Evolutionary conservation across 2,888 invertebrate genomes (phyloP).

Genomic region (Nomada hirtipes): DNA sequence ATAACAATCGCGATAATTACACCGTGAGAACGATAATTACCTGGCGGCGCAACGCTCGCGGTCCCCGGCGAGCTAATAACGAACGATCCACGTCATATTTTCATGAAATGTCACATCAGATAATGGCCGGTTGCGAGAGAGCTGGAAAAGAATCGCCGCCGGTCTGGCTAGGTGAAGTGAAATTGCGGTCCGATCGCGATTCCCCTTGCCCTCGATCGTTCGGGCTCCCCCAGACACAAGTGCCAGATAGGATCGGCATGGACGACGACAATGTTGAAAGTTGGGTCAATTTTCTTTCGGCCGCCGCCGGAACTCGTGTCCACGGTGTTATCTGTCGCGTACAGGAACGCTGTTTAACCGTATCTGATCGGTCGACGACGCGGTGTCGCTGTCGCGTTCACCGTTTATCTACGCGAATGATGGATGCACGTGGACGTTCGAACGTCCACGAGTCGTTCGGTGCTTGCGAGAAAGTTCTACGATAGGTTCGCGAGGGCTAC

Average conservation of each 20-base stretch:
- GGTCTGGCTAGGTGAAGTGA: constrained; percentile 24
- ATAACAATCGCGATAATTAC: constrained; percentile 82
- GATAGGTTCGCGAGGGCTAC: constrained; percentile 1
- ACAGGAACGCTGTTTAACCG: constrained; percentile 47
- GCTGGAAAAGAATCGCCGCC: constrained; percentile 45
- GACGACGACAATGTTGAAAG: constrained; percentile 54
- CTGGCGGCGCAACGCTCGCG: constrained; percentile 60
- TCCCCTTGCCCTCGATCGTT: constrained; percentile 26
- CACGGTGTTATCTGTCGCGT: constrained; percentile 49
- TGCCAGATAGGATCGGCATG: constrained; percentile 35
- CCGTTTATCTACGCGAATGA: constrained; percentile 48
- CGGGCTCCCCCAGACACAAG: constrained; percentile 6
- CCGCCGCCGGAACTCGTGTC: constrained; percentile 45
- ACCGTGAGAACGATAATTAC: constrained; percentile 80
- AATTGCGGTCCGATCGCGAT: constrained; percentile 47
- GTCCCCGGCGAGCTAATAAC: constrained; percentile 62
- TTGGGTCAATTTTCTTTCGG: constrained; percentile 45
- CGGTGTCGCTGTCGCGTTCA: constrained; percentile 50
- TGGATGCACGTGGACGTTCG: constrained; percentile 33
- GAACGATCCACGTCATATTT: constrained; percentile 76
- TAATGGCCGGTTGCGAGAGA: constrained; percentile 70
- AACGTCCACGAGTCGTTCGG: constrained; percentile 1
- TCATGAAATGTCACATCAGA: constrained; percentile 80
- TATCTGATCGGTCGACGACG: constrained; percentile 52
- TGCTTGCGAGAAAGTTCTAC: constrained; percentile 14